These are phyloP conservation scores for Amphipyra tragopoginis DNA, from an alignment of 2,888 invertebrate genomes.

Conservation along the genomic window DNA sequence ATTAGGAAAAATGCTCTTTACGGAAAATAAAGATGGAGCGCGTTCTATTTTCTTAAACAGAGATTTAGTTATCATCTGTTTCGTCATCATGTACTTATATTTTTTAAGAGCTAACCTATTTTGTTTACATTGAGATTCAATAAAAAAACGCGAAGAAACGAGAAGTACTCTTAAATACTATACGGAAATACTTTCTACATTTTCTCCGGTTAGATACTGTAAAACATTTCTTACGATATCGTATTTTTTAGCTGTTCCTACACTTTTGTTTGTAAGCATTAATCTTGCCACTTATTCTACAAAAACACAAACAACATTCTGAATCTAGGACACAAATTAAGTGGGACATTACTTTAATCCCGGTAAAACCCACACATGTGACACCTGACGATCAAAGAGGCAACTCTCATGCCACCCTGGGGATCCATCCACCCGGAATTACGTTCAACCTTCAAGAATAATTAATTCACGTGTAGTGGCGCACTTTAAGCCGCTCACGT, in stretches of 20 bases:
- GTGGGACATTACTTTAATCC: slow-evolving; percentile 23
- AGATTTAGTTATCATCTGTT: neutral
- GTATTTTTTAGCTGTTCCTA: no score
- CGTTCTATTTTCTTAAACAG: slow-evolving; percentile 3
- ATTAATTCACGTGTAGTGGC: slow-evolving; percentile 49
- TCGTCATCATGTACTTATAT: neutral
- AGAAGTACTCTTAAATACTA: neutral
- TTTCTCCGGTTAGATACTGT: no score
- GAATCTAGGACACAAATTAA: slow-evolving; percentile 10
- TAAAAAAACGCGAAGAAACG: neutral
- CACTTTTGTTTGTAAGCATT: no score
- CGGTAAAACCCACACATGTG: slow-evolving; percentile 20
- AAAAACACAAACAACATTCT: neutral
- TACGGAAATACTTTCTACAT: neutral
- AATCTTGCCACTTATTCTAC: slow-evolving; percentile 5
- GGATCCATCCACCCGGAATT: slow-evolving; percentile 56
- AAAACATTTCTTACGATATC: no score
- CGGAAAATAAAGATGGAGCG: neutral
- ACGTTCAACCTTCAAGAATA: slow-evolving; percentile 52
- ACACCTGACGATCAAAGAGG: slow-evolving; percentile 55
- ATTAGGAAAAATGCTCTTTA: slow-evolving; percentile 30
- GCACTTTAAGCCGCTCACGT: slow-evolving; percentile 16
- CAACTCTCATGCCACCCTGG: slow-evolving; percentile 36
- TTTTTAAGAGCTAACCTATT: neutral
- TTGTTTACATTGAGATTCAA: neutral